phyloP scores from a whole-genome alignment of 2,113 vertebrate species.

The Daubentonia madagascariensis region DNA sequence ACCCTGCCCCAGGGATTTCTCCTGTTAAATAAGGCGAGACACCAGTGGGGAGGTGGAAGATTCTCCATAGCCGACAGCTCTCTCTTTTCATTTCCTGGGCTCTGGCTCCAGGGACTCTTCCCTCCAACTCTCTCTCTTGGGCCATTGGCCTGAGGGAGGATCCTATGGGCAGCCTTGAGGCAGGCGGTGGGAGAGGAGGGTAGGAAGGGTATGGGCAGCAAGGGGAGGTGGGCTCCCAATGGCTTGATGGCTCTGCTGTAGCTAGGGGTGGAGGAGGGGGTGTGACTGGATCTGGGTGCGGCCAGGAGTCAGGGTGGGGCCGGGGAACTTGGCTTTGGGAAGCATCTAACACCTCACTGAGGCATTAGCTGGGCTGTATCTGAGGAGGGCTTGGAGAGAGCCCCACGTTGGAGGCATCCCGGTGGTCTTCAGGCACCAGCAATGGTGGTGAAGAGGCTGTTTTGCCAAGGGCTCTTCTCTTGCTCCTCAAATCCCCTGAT shows the following conservation, averaged over 20 bases:
- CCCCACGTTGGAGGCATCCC: accelerated
- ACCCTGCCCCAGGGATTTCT: constrained; percentile 46
- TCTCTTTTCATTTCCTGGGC: neutral
- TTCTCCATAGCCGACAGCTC: neutral
- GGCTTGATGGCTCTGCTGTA: accelerated
- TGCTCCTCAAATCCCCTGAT: neutral
- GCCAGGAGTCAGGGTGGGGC: neutral
- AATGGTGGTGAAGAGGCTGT: accelerated
- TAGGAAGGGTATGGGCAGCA: no score
- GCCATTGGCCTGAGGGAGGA: neutral
- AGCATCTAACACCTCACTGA: neutral
- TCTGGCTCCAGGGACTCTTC: neutral
- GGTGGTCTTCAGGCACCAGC: neutral
- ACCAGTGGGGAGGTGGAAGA: neutral
- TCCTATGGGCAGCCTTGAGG: neutral
- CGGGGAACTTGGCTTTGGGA: neutral
- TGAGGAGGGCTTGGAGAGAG: neutral
- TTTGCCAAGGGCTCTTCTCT: neutral
- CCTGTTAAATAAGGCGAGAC: constrained; percentile 40
- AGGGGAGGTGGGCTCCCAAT: neutral
- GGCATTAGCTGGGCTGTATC: neutral
- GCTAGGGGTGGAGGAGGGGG: no score
- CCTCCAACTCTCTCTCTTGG: neutral
- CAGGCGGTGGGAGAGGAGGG: neutral
- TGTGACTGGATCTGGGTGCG: neutral